A percentile compares a stretch with the other conserved stretches of the same genome.
phyloP scores from a whole-genome alignment of 2,797 vertebrate species.

The Periophthalmus magnuspinnatus region DNA sequence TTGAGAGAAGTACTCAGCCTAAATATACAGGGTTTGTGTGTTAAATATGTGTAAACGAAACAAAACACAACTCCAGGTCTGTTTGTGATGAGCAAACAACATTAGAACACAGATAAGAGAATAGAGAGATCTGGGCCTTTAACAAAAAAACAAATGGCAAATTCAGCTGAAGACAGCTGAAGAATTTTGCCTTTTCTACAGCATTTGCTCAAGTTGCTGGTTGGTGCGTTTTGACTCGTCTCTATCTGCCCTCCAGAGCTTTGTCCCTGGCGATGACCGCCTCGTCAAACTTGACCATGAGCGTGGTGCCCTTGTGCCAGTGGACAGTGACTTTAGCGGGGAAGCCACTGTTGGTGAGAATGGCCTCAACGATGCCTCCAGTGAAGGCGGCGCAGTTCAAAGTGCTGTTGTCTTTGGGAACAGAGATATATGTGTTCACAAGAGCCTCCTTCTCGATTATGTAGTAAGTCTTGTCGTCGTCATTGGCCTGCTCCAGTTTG shows the following conservation, averaged over 20 bases:
- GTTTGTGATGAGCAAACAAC: too few relatives aligned
- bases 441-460: conserved; percentile 88
- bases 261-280: conserved; percentile 85
- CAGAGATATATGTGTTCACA: conserved; percentile 87
- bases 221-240: background rate
- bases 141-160: background rate
- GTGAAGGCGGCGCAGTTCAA: conserved; percentile 90
- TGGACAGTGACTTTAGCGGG: conserved; percentile 87
- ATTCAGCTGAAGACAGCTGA: background rate
- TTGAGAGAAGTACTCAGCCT: too few relatives aligned
- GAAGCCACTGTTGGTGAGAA: conserved; percentile 85
- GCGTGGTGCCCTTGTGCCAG: conserved; percentile 92
- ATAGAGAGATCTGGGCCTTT: too few relatives aligned
- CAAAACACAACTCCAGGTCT: too few relatives aligned
- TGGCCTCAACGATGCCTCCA: conserved; percentile 84
- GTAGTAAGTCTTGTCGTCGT: conserved; percentile 87
- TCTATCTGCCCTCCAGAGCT: conserved; percentile 84
- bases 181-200: background rate
- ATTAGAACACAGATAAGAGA: too few relatives aligned
- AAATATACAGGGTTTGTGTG: too few relatives aligned
- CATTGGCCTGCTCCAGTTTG: conserved; percentile 90
- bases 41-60: too few relatives aligned
- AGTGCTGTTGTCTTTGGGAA: conserved; percentile 87
- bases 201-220: background rate
- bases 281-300: conserved; percentile 92